Evolutionary conservation across 2,888 invertebrate genomes (phyloP).

Genomic region (Crematogaster levior): DNA sequence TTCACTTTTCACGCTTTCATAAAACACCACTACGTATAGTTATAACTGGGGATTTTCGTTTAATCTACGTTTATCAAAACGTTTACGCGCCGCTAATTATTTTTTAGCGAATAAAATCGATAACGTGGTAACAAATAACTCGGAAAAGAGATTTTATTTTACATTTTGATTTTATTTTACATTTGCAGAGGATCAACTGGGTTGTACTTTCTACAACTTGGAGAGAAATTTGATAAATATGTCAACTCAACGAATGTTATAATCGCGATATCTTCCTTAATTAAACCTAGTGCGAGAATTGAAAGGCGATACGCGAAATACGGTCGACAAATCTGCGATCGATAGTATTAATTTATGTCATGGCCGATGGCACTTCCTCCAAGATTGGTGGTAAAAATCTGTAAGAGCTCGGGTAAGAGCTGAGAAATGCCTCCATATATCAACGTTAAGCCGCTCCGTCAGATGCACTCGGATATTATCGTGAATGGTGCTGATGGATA

Average conservation of each 20-base stretch:
- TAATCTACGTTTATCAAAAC: constrained; percentile 4
- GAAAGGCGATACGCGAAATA: constrained; percentile 22
- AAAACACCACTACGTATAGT: background rate
- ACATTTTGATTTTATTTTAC: too few relatives aligned
- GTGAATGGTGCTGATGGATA: constrained; percentile 77
- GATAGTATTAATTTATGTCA: constrained; percentile 59
- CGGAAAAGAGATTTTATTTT: background rate
- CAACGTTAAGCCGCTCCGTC: constrained; percentile 76
- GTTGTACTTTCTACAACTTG: background rate
- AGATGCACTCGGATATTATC: constrained; percentile 78
- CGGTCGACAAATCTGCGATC: constrained; percentile 59
- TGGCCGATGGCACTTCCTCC: constrained; percentile 47
- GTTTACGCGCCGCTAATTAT: constrained; percentile 7
- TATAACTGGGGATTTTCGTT: constrained; percentile 25
- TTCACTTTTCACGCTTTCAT: background rate
- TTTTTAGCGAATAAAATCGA: constrained; percentile 4
- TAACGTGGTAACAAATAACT: constrained; percentile 9
- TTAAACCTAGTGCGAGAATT: background rate
- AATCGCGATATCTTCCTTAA: background rate
- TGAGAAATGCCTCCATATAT: constrained; percentile 80
- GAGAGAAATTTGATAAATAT: background rate
- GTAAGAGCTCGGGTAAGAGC: constrained; percentile 63
- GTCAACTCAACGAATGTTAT: background rate
- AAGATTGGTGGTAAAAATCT: constrained; percentile 66
- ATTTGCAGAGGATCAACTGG: background rate